Evolutionary conservation across 2,888 invertebrate species (phyloP).

Genomic region (Hydropsyche betteni): DNA sequence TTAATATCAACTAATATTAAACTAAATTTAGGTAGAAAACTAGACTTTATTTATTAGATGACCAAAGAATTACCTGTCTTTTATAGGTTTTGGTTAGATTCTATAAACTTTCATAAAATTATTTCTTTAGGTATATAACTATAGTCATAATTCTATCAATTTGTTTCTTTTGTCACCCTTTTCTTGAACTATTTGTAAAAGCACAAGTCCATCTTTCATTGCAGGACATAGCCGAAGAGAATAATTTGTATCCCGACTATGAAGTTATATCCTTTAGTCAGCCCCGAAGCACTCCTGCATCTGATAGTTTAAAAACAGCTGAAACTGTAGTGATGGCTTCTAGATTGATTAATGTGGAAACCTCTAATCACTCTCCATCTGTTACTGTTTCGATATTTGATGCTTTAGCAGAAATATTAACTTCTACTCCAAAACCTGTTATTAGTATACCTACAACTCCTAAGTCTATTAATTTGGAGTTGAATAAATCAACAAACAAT

Average conservation of each 20-base stretch:
- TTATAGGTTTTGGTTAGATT: too few relatives aligned
- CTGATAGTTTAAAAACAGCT: slow-evolving; percentile 64
- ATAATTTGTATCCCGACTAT: slow-evolving; percentile 65
- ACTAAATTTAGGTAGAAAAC: too few relatives aligned
- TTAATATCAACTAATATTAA: too few relatives aligned
- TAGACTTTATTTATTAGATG: too few relatives aligned
- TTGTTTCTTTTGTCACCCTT: slow-evolving; percentile 54
- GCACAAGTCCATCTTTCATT: slow-evolving; percentile 68
- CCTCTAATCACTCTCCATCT: slow-evolving; percentile 67
- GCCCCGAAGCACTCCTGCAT: slow-evolving; percentile 63
- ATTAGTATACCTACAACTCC: slow-evolving; percentile 55
- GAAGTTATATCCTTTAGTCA: slow-evolving; percentile 65
- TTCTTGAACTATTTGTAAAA: slow-evolving; percentile 57
- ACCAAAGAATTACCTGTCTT: too few relatives aligned
- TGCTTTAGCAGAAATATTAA: slow-evolving; percentile 68
- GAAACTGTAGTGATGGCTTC: slow-evolving; percentile 63
- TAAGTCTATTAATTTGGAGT: slow-evolving; percentile 11
- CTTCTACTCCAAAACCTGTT: slow-evolving; percentile 63
- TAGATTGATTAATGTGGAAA: slow-evolving; percentile 67
- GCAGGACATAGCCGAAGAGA: slow-evolving; percentile 68
- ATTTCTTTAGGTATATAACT: slow-evolving; percentile 37
- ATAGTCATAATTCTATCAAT: slow-evolving; percentile 37
- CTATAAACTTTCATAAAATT: slow-evolving; percentile 9
- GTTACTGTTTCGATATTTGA: slow-evolving; percentile 69
- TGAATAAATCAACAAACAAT: slow-evolving; percentile 43